Conservation (phyloP, 35 echinoderm and acorn worm species). For the Lytechinus pictus region DNA sequence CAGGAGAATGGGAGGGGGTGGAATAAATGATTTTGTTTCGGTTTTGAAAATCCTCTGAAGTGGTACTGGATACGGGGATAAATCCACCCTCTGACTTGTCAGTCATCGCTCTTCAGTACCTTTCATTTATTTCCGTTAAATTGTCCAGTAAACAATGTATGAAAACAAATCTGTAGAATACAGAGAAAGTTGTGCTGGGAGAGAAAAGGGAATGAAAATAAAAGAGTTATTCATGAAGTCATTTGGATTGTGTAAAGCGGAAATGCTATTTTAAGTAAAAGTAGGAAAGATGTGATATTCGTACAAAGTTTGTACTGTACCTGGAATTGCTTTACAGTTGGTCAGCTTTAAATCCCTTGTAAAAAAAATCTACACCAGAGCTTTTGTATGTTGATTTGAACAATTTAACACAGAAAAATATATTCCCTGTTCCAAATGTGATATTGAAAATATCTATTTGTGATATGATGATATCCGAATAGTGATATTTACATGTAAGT, state of each 20-base stretch:
- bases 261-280: neutral
- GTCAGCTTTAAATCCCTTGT: too few species aligned
- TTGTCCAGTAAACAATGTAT: constrained; percentile 40
- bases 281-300: neutral
- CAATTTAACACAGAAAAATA: neutral
- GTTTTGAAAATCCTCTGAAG: neutral
- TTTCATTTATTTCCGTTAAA: neutral
- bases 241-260: neutral
- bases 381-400: neutral
- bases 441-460: neutral
- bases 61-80: constrained; percentile 21
- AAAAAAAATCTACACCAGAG: neutral
- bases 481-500: neutral
- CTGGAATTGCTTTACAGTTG: too few species aligned
- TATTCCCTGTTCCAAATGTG: neutral
- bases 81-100: neutral
- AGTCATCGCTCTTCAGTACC: neutral
- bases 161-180: constrained; percentile 37
- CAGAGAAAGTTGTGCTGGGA: neutral
- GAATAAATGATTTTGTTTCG: neutral
- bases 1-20: neutral
- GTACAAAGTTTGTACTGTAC: too few species aligned
- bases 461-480: neutral
- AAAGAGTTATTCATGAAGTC: neutral
- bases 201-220: neutral